Evolutionary conservation across 2,888 invertebrate species (phyloP).

Genomic region (Epistrophella euchroma): DNA sequence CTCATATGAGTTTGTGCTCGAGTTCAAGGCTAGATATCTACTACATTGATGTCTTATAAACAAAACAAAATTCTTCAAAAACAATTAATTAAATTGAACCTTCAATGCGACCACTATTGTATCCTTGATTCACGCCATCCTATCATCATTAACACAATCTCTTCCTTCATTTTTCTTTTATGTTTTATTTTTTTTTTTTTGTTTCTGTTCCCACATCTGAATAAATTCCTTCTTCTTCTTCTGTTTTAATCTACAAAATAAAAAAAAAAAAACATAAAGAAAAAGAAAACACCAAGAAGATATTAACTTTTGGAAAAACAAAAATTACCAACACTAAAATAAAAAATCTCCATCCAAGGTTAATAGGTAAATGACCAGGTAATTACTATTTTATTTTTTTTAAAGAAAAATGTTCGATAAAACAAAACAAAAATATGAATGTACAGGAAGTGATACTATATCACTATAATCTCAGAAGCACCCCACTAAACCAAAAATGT

Average conservation of each 20-base stretch:
- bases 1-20: not conserved
- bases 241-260: not conserved
- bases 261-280: not conserved
- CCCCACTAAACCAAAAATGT: conserved; percentile 22
- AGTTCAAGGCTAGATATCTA: conserved; percentile 1
- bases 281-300: not conserved
- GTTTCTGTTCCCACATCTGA: not conserved
- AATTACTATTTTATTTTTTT: conserved; percentile 30
- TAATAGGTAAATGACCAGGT: conserved; percentile 66
- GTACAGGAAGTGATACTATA: conserved; percentile 17
- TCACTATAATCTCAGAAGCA: conserved; percentile 2
- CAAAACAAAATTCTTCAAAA: conserved; percentile 12
- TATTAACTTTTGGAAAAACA: conserved; percentile 36
- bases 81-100: conserved; percentile 20
- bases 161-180: conserved; percentile 44
- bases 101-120: not conserved
- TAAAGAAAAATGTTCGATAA: conserved; percentile 11
- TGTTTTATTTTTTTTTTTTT: not conserved
- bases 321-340: conserved; percentile 29
- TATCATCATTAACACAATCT: conserved; percentile 55
- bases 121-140: conserved; percentile 45
- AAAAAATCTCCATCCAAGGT: conserved; percentile 56
- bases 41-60: not conserved
- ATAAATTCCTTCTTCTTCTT: conserved; percentile 29
- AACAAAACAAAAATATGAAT: conserved; percentile 18